Base-by-base conservation (phyloP, 2,888 invertebrate species). In the Chaitophorus viminalis region DNA sequence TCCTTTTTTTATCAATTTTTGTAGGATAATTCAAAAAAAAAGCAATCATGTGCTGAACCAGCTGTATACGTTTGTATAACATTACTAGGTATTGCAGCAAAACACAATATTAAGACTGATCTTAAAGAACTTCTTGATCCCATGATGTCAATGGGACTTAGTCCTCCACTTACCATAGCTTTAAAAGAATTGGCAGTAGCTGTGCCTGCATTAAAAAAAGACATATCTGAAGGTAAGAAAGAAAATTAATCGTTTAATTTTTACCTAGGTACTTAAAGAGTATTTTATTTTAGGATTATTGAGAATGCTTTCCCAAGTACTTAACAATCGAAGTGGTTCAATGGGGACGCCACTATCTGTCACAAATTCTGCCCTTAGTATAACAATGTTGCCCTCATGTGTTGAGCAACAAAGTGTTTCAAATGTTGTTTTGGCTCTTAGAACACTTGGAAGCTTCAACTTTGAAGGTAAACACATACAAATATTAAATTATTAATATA, bases 61-160 rank as follows among this genome's bases (percentile, higher is more conserved):
- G 95, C 97, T 0, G 96, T 99, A 81, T 99, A 98, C 91, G 95
- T 96, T 52, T 99, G 98, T 91, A 95, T 99, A 36, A 97, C 98
- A 52, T 93, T 99, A 90, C 92, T 99, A 14, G 97, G 97, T 0
- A 95, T 96, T 91, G 96, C 99, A 1, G 95, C 98, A 0, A 95
- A 95, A 89, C 94, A 95, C 39, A 93, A 94, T 60, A 95, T 97
- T 25, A 94, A 94, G 14, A 92, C 93, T 90, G 97, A 97, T 90
- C 95, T 98, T 8, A 94, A 94, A 88, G 96, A 96, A 89, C 93
- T 99, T 74, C 92, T 99, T 52, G 98, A 98, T 90, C 95, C 96
- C 77, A 98, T 99, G 96, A 94, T 99, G 91, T 95, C 96, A 1
- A 97, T 97, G 11, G 98, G 98, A 0, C 93, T 99, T 0, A 97